Evolutionary conservation across 2,113 vertebrate species (phyloP).

Genomic region (Datnioides undecimradiatus): DNA sequence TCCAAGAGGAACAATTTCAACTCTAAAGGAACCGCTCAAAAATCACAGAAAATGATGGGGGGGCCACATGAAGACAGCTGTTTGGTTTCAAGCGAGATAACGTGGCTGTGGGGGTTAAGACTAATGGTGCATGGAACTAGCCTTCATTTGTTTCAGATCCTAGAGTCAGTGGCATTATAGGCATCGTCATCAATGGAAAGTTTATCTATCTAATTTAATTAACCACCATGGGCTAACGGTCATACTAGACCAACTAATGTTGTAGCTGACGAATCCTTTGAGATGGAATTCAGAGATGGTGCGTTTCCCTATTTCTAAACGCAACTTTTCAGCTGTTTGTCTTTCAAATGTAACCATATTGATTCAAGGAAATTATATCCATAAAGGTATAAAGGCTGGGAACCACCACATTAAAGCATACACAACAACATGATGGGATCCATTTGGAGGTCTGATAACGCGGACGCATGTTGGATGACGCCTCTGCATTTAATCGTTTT

Average conservation of each 20-base stretch:
- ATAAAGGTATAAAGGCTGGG: neutral
- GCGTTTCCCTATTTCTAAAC: neutral
- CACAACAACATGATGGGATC: neutral
- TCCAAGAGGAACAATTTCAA: neutral
- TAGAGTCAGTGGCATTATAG: neutral
- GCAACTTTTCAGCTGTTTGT: neutral
- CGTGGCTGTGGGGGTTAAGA: neutral
- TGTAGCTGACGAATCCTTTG: neutral
- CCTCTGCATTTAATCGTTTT: constrained; percentile 25
- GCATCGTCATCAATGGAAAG: too few relatives aligned
- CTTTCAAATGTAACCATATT: neutral
- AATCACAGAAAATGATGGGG: neutral
- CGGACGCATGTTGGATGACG: neutral
- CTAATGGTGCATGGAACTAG: neutral
- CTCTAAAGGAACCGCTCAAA: neutral
- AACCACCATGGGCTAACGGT: too few relatives aligned
- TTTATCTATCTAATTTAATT: too few relatives aligned
- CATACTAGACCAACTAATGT: neutral
- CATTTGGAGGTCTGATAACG: constrained; percentile 4
- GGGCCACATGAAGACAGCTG: neutral
- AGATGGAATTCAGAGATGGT: neutral
- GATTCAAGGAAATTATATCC: neutral
- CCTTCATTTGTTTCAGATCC: neutral
- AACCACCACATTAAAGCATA: neutral
- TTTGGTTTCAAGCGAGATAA: neutral